Conservation (phyloP, 2,888 invertebrate genomes). For the Gisinianus flammeolus region DNA sequence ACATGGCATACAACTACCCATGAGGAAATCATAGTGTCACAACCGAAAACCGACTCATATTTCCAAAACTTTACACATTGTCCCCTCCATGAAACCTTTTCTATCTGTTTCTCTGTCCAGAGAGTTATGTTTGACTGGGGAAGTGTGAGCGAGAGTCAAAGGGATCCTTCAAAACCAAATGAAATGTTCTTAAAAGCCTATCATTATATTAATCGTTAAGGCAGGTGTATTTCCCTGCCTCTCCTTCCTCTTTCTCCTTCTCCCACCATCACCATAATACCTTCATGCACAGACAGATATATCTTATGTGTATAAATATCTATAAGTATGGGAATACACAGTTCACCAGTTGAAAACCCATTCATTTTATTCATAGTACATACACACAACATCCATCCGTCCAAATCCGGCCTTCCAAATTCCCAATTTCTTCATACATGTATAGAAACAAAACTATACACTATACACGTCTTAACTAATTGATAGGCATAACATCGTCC, state of each 20-base stretch:
- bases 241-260: slow-evolving; percentile 22
- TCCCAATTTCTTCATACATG: neutral
- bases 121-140: too few species aligned
- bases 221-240: slow-evolving; percentile 47
- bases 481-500: neutral
- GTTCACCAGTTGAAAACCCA: too few species aligned
- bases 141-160: slow-evolving; percentile 20
- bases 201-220: slow-evolving; percentile 57
- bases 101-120: too few species aligned
- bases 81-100: too few species aligned
- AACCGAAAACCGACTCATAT: too few species aligned
- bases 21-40: too few species aligned
- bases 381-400: neutral
- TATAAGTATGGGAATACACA: neutral
- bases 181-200: slow-evolving; percentile 58
- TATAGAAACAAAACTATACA: neutral
- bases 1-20: too few species aligned
- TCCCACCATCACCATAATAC: neutral
- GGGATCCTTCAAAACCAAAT: slow-evolving; percentile 46
- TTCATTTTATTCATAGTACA: neutral
- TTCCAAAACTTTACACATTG: too few species aligned
- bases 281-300: neutral
- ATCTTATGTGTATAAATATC: neutral
- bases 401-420: neutral
- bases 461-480: neutral